Evolutionary conservation across 30 jellyfish, hydroid and myxozoan species (phyloP).

Genomic region (Nemopilema nomurai): DNA sequence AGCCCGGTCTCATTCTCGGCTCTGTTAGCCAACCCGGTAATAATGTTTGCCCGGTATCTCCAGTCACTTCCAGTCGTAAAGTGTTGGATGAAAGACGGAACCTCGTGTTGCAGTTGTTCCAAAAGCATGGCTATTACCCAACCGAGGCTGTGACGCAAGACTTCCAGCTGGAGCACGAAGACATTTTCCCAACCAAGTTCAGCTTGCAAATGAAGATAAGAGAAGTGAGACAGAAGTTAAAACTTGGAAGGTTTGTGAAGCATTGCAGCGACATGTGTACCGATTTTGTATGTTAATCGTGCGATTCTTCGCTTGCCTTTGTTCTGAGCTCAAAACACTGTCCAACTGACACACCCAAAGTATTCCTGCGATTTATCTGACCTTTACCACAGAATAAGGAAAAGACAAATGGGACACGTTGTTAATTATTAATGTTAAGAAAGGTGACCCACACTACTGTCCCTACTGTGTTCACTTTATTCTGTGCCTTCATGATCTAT

Average conservation of each 20-base stretch:
- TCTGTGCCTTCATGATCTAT: no score
- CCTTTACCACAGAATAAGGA: no score
- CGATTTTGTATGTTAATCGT: no score
- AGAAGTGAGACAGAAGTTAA: constrained; percentile 90
- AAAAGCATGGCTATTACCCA: constrained; percentile 90
- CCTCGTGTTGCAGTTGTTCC: constrained; percentile 75
- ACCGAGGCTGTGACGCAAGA: constrained; percentile 80
- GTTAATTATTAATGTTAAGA: no score
- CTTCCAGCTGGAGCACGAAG: constrained; percentile 74
- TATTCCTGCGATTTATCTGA: not conserved
- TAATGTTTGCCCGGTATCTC: constrained; percentile 39
- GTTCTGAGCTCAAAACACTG: not conserved
- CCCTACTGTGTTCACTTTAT: no score
- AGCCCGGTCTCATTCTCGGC: not conserved
- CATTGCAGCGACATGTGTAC: no score
- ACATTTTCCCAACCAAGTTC: constrained; percentile 73
- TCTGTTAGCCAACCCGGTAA: not conserved
- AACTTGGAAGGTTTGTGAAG: constrained; percentile 72
- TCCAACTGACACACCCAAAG: not conserved
- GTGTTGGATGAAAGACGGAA: constrained; percentile 82
- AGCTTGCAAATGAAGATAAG: constrained; percentile 90
- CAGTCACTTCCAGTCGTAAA: constrained; percentile 80
- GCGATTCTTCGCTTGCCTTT: not conserved
- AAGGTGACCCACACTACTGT: no score
- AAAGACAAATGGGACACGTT: no score